phyloP scores from a whole-genome alignment of 2,888 invertebrate genomes.

The Megamerina dolium region DNA sequence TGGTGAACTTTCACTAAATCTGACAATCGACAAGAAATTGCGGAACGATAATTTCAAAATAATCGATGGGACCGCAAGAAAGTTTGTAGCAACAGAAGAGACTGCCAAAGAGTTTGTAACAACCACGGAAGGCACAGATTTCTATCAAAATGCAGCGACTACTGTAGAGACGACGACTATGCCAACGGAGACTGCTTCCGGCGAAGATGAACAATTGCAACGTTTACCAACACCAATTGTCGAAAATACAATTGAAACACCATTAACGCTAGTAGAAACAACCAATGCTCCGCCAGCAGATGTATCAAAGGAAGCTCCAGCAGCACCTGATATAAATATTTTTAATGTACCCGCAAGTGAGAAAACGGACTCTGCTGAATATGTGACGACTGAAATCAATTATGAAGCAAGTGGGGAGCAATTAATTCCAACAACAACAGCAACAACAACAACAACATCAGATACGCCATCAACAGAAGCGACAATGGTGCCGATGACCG shows the following conservation, averaged over 20 bases:
- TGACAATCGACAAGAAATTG: constrained; percentile 32
- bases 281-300: constrained; percentile 11
- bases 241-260: constrained; percentile 12
- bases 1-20: constrained; percentile 28
- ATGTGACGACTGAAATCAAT: neutral
- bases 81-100: constrained; percentile 17
- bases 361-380: too few relatives aligned
- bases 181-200: constrained; percentile 15
- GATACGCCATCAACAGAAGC: constrained; percentile 10
- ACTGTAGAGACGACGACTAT: constrained; percentile 9
- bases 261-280: constrained; percentile 7
- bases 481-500: neutral
- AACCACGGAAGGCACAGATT: constrained; percentile 12
- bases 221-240: constrained; percentile 23
- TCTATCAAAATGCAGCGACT: constrained; percentile 5
- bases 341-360: constrained; percentile 30
- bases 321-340: constrained; percentile 32
- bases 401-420: neutral
- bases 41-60: constrained; percentile 22
- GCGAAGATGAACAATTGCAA: constrained; percentile 25
- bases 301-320: constrained; percentile 11
- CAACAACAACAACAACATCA: constrained; percentile 8
- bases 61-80: constrained; percentile 21
- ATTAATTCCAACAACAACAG: constrained; percentile 7
- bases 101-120: constrained; percentile 2